Percentiles rank a stretch among this genome's conserved stretches.
phyloP scores from a whole-genome alignment of 2,113 vertebrate species.

The Pelodiscus sinensis region DNA sequence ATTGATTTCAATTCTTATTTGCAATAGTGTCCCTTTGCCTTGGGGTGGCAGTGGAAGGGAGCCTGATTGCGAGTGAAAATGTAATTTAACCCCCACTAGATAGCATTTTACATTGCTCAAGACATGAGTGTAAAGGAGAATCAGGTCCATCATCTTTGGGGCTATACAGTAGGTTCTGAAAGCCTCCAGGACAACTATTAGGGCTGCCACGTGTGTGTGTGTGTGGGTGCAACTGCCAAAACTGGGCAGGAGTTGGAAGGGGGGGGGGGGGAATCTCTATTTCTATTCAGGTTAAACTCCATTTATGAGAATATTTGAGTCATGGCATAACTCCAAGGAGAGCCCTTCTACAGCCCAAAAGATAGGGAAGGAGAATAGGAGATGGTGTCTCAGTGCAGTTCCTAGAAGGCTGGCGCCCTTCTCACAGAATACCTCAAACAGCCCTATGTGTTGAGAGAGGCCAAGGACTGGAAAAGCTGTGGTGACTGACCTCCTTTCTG shows the following conservation, averaged over 20 bases:
- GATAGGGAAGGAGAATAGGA: background rate
- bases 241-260: background rate
- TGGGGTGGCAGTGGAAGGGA: background rate
- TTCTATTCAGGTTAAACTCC: background rate
- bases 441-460: background rate
- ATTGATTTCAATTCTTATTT: background rate
- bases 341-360: background rate
- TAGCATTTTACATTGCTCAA: background rate
- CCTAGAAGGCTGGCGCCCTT: background rate
- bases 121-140: background rate
- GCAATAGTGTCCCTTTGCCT: background rate
- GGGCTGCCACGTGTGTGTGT: background rate
- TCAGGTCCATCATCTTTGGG: background rate
- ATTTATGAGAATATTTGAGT: background rate
- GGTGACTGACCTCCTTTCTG: background rate
- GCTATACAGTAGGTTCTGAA: background rate
- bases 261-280: background rate
- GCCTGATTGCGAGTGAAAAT: background rate
- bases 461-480: background rate
- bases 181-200: background rate
- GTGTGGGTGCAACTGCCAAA: background rate
- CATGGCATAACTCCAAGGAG: background rate
- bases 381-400: background rate
- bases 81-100: background rate
- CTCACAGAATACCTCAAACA: background rate